A percentile compares a stretch with the other conserved stretches of the same genome.
Evolutionary conservation across 2,113 vertebrate species (phyloP).

Genomic region (Semnornis frantzii): DNA sequence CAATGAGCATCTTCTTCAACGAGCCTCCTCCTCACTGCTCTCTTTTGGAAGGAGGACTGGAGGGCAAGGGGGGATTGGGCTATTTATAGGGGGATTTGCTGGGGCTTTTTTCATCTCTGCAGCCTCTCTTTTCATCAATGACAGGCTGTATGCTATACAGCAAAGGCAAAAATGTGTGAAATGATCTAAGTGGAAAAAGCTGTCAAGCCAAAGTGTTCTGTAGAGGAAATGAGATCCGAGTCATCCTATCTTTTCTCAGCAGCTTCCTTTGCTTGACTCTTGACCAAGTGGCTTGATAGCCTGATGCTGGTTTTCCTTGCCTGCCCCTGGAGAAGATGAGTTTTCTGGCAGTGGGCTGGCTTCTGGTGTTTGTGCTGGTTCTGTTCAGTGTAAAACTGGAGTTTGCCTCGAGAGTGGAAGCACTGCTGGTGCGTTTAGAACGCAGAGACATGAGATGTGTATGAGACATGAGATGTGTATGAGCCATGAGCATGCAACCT

Average conservation of each 20-base stretch:
- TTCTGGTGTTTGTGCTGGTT: neutral
- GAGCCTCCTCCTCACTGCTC: neutral
- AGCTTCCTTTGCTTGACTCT: neutral
- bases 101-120: neutral
- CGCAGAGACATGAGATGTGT: neutral
- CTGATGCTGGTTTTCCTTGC: neutral
- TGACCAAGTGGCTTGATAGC: neutral
- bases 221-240: neutral
- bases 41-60: neutral
- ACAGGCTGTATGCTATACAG: neutral
- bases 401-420: neutral
- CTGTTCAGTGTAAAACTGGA: neutral
- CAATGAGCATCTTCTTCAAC: neutral
- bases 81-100: neutral
- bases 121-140: neutral
- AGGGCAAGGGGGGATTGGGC: neutral
- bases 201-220: neutral
- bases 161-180: neutral
- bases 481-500: accelerated
- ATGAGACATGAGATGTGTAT: neutral
- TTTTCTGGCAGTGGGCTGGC: neutral
- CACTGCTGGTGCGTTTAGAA: neutral
- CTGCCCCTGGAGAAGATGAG: too few species aligned
- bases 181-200: neutral
- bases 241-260: neutral